Percentiles rank a stretch among this genome's conserved stretches.
Evolutionary conservation across 2,113 vertebrate genomes (phyloP).

Genomic region (Daboia siamensis): DNA sequence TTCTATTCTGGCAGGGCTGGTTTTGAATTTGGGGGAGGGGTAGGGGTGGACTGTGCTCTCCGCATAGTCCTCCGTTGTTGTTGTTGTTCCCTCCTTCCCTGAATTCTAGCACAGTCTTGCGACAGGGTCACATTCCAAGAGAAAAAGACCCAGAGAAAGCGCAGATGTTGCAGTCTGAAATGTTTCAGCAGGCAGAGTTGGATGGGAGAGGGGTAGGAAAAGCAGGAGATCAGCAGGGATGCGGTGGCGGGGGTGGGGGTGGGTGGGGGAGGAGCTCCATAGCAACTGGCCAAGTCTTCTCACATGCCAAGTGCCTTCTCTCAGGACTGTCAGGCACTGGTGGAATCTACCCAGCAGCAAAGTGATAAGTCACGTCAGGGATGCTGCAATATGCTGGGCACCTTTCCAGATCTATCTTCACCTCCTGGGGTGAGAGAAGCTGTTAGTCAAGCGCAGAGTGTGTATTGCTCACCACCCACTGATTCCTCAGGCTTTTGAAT

Average conservation of each 20-base stretch:
- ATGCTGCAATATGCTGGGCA: conserved; percentile 23
- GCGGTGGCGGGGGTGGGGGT: neutral
- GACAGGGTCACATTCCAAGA: conserved; percentile 1
- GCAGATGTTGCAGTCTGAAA: conserved; percentile 18
- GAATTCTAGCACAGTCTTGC: neutral
- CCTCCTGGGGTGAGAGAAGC: conserved; percentile 26
- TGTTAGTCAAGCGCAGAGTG: conserved; percentile 12
- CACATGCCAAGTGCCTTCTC: conserved; percentile 10
- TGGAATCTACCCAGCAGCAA: conserved; percentile 9
- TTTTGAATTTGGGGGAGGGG: neutral
- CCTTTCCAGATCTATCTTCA: conserved; percentile 27
- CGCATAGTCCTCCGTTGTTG: neutral
- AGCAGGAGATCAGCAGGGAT: neutral
- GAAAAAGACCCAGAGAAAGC: neutral
- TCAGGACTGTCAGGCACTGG: conserved; percentile 6
- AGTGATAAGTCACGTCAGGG: conserved; percentile 25
- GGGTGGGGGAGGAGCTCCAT: neutral
- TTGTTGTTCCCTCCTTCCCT: neutral
- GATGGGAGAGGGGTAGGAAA: neutral
- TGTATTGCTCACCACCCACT: conserved; percentile 17
- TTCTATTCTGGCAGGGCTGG: neutral
- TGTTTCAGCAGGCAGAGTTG: neutral
- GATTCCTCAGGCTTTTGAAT: neutral
- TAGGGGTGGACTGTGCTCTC: neutral
- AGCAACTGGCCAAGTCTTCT: conserved; percentile 25